Evolutionary conservation across 2,113 vertebrate genomes (phyloP).

Genomic region (Phaethornis superciliosus): DNA sequence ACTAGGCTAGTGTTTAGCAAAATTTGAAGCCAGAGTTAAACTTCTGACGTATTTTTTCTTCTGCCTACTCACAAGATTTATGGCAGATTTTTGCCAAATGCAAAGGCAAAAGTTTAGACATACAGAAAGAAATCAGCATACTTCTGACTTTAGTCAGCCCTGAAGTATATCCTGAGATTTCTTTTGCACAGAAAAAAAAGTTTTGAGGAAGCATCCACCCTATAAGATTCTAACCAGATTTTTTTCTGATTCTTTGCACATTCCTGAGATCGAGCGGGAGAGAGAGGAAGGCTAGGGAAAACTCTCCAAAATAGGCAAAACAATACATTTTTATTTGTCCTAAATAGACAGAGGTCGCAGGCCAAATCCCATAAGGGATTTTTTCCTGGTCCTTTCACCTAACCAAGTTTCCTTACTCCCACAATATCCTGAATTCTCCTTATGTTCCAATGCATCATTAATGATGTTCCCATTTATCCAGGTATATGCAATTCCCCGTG

Average conservation of each 20-base stretch:
- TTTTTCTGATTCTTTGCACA: not conserved
- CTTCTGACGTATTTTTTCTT: not conserved
- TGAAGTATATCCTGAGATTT: not conserved
- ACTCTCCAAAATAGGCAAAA: not conserved
- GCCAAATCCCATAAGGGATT: not conserved
- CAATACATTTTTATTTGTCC: not conserved
- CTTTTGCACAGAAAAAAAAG: not conserved
- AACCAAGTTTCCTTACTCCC: not conserved
- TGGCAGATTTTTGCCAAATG: not conserved
- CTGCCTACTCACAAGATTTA: not conserved
- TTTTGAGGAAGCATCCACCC: not conserved
- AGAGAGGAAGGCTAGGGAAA: not conserved
- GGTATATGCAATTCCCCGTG: not conserved
- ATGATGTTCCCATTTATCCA: not conserved
- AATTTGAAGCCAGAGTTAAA: not conserved
- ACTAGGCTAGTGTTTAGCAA: not conserved
- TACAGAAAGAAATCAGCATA: not conserved
- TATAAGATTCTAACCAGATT: not conserved
- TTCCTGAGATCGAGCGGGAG: not conserved
- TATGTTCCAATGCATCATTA: not conserved
- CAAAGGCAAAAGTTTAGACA: not conserved
- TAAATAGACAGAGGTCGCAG: not conserved
- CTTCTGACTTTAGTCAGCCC: not conserved
- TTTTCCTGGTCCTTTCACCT: not conserved
- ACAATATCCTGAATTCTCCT: not conserved